Conservation (phyloP, 1,140 invertebrate genomes). For the Ectropis grisescens region DNA sequence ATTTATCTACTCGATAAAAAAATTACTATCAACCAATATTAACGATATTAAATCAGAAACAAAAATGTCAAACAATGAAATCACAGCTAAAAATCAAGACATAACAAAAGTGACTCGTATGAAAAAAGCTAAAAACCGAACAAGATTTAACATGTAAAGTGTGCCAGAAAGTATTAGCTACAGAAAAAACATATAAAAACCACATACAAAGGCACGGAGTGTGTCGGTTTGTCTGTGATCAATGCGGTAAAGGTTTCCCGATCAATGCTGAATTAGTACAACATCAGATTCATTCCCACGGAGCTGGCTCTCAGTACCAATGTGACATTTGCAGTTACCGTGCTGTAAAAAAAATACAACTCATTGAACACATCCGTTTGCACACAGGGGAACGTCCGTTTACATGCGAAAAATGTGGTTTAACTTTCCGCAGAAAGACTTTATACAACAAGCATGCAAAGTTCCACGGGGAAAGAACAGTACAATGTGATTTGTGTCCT, state of each 20-base stretch:
- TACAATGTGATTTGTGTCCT: constrained; percentile 43
- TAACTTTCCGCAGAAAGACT: constrained; percentile 42
- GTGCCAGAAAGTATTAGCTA: constrained; percentile 38
- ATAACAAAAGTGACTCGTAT: constrained; percentile 9
- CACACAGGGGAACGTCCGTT: constrained; percentile 52
- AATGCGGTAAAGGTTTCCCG: constrained; percentile 45
- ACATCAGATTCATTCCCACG: constrained; percentile 34
- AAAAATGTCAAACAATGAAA: constrained; percentile 6
- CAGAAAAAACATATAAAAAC: constrained; percentile 30
- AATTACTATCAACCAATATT: not conserved
- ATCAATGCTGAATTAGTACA: constrained; percentile 23
- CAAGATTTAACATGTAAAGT: constrained; percentile 27
- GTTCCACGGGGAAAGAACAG: constrained; percentile 38
- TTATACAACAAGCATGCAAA: constrained; percentile 48
- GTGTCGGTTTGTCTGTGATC: constrained; percentile 43
- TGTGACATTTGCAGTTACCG: constrained; percentile 43
- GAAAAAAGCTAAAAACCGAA: not conserved
- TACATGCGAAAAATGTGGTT: constrained; percentile 49
- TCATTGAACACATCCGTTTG: constrained; percentile 43
- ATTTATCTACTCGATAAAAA: not conserved
- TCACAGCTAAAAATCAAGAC: constrained; percentile 1
- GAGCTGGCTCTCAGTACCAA: constrained; percentile 31
- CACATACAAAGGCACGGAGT: constrained; percentile 51
- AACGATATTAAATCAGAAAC: constrained; percentile 11
- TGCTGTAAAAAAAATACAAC: constrained; percentile 30